phyloP scores from a whole-genome alignment of 2,113 vertebrate genomes.

The Bambusicola thoracicus region DNA sequence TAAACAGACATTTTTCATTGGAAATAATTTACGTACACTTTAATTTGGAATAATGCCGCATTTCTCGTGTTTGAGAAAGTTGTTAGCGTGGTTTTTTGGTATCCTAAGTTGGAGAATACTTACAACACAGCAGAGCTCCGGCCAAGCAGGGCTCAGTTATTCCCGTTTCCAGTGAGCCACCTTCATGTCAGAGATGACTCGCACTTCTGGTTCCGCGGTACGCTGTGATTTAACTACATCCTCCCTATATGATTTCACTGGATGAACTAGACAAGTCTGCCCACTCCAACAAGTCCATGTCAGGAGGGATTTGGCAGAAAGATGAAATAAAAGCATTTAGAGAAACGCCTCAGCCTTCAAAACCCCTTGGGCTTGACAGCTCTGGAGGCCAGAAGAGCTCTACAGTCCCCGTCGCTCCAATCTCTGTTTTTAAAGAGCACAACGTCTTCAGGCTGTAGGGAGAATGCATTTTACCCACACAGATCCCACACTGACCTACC shows the following conservation, averaged over 20 bases:
- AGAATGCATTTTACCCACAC: neutral
- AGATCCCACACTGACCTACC: neutral
- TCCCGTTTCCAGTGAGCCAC: neutral
- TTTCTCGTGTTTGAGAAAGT: neutral
- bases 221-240: neutral
- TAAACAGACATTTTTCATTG: neutral
- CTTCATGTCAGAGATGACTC: neutral
- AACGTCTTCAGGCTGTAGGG: neutral
- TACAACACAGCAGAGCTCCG: neutral
- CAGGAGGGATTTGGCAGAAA: conserved; percentile 45
- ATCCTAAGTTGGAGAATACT: neutral
- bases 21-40: neutral
- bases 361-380: neutral
- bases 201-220: conserved; percentile 47
- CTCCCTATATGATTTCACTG: neutral
- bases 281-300: conserved; percentile 2
- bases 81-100: neutral
- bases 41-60: neutral
- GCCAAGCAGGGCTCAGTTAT: neutral
- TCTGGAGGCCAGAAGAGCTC: neutral
- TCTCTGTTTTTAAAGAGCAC: neutral
- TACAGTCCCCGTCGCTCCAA: neutral
- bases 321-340: conserved; percentile 22
- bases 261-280: conserved; percentile 46
- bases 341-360: conserved; percentile 19